These are phyloP conservation scores for Brevimyrus niger DNA, from an alignment of 2,113 vertebrate genomes.

Conservation along the genomic window DNA sequence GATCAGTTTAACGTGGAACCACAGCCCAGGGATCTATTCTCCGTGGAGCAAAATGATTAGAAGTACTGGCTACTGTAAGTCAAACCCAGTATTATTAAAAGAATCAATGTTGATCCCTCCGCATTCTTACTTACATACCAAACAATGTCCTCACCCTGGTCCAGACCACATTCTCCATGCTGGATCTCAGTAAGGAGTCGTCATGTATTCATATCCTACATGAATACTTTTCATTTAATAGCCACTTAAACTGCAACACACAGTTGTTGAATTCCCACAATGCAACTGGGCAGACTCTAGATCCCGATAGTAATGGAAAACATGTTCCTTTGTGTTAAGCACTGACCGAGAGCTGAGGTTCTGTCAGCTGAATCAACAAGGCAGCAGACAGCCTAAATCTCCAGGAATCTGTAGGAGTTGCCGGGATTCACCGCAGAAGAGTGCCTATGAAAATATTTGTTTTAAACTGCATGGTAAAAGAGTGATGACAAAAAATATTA, in stretches of 20 bases:
- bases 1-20: neutral
- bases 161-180: neutral
- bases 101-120: neutral
- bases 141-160: neutral
- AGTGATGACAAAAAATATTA: neutral
- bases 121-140: neutral
- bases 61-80: neutral
- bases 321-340: neutral
- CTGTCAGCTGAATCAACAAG: neutral
- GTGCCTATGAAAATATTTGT: neutral
- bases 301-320: neutral
- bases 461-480: neutral
- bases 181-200: neutral
- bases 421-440: neutral
- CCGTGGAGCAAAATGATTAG: neutral
- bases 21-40: neutral
- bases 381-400: slow-evolving; percentile 2
- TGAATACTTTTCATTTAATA: neutral
- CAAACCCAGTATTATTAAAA: neutral
- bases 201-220: neutral
- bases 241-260: neutral
- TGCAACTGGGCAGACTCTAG: neutral
- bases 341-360: neutral
- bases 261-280: neutral
- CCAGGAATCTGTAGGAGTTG: neutral